Percentiles rank a stretch among this genome's conserved stretches.
Evolutionary conservation across 2,797 vertebrate species (phyloP).

Genomic region (Craterocephalus amniculus): DNA sequence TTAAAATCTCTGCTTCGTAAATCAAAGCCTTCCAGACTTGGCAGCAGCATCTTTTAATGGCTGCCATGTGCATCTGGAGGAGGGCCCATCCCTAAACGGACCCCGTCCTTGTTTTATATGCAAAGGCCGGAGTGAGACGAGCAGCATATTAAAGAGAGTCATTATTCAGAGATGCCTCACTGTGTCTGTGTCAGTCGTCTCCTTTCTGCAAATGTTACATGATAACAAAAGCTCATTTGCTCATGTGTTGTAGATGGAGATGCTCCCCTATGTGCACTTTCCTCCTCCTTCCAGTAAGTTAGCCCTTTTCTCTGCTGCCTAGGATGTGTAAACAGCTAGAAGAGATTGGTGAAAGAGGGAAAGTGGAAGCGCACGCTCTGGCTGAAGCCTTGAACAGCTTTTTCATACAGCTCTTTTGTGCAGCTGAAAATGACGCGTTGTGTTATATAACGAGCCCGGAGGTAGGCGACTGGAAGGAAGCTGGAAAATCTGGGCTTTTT

Average conservation of each 20-base stretch:
- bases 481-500: slow-evolving; percentile 47
- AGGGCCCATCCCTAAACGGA: slow-evolving; percentile 49
- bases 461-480: slow-evolving; percentile 62
- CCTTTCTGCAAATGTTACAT: slow-evolving; percentile 38
- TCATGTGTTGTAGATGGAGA: neutral
- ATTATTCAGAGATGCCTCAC: slow-evolving; percentile 19
- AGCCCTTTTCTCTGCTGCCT: slow-evolving; percentile 31
- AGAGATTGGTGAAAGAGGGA: slow-evolving; percentile 28
- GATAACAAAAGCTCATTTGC: slow-evolving; percentile 17
- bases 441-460: slow-evolving; percentile 70
- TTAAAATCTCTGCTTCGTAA: slow-evolving; percentile 70
- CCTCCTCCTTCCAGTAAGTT: slow-evolving; percentile 16
- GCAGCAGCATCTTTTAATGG: slow-evolving; percentile 75
- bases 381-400: slow-evolving; percentile 46
- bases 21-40: slow-evolving; percentile 81
- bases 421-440: slow-evolving; percentile 55
- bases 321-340: slow-evolving; percentile 36
- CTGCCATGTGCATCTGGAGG: slow-evolving; percentile 73
- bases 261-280: slow-evolving; percentile 9
- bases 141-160: slow-evolving; percentile 19
- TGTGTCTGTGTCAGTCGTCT: slow-evolving; percentile 3
- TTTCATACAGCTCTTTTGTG: slow-evolving; percentile 58
- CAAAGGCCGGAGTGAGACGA: slow-evolving; percentile 10
- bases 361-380: slow-evolving; percentile 40
- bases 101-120: slow-evolving; percentile 63